phyloP scores from a whole-genome alignment of 2,888 invertebrate genomes.

The Cryptus viduatorius region DNA sequence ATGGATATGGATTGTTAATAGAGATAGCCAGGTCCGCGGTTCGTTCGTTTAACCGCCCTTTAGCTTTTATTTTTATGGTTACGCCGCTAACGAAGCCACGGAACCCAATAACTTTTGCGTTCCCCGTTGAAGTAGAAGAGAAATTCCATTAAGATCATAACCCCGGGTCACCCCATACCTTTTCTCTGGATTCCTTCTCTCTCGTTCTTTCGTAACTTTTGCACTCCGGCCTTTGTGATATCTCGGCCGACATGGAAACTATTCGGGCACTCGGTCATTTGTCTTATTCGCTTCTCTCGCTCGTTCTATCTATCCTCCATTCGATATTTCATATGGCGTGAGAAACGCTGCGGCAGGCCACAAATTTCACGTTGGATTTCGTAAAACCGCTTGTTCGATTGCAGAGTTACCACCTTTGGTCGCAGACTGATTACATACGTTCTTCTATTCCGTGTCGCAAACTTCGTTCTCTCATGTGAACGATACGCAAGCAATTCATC shows the following conservation, averaged over 20 bases:
- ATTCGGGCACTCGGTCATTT: constrained; percentile 50
- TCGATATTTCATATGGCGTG: constrained; percentile 33
- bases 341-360: background rate
- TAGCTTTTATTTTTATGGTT: constrained; percentile 41
- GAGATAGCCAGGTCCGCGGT: constrained; percentile 57
- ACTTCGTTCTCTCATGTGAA: background rate
- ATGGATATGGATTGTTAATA: constrained; percentile 48
- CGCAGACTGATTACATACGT: background rate
- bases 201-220: constrained; percentile 39
- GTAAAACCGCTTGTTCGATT: background rate
- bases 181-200: constrained; percentile 29
- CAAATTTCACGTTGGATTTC: constrained; percentile 19
- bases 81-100: constrained; percentile 12
- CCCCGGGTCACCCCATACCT: constrained; percentile 64
- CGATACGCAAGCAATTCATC: background rate
- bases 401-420: background rate
- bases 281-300: constrained; percentile 54
- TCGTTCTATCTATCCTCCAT: constrained; percentile 34
- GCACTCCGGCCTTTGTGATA: constrained; percentile 16
- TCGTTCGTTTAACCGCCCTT: constrained; percentile 50
- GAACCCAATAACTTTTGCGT: constrained; percentile 79
- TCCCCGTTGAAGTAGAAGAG: constrained; percentile 68
- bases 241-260: background rate
- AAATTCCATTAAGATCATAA: constrained; percentile 84
- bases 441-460: background rate